Evolutionary conservation across 2,888 invertebrate species (phyloP), one percentile per base, ranked within the genome.

Genomic region (Athalia rosae): DNA sequence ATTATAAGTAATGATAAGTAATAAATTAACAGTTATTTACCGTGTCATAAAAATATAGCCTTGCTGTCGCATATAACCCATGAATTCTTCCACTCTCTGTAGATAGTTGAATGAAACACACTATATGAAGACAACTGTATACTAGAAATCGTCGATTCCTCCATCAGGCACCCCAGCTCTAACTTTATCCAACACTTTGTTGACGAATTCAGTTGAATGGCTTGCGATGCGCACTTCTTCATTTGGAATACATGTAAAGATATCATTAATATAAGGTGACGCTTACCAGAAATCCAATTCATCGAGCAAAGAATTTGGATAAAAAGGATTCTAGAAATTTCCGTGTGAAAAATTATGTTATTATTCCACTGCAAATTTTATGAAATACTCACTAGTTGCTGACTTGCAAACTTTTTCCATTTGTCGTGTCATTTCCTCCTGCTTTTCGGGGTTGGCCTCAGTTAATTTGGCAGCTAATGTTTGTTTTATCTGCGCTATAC

Each of bases 191-290:
- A 98, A 91, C 79, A 98, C 94, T 91, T 94, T 94, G 90, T 98
- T 98, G 59, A 99, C 98, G 90, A 96, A 98, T 85, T 98, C 98
- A 9, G 98, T 97, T 67, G 98, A 95, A 85, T 95, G 93, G 76
- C 97, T 98, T 73, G 97, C 98, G 87, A 98, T 96, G 92, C 94
- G 95, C 76, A 95, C 91, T 91, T 95, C 98, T 96, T 93, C 77
- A 93, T 74, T 74, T 59, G 74, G 47, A 74, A 74, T 61, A 74
- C 74, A 74, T 79, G 79, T 63, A 80, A 81, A 79, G 76, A 53
- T 77, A 73, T 76, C 62, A 50, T 63, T 76, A 74, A 74, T 74
- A 62, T 74, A 62, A 74, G 48, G 50, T 62, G 56, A 58, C 41
- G 71, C 71, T 45, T 71, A 56, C 58, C 13, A 58, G 8, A 4